Percentiles rank a stretch among this genome's conserved stretches.
Conservation (phyloP, 2,113 vertebrate species). For the Promerops cafer region DNA sequence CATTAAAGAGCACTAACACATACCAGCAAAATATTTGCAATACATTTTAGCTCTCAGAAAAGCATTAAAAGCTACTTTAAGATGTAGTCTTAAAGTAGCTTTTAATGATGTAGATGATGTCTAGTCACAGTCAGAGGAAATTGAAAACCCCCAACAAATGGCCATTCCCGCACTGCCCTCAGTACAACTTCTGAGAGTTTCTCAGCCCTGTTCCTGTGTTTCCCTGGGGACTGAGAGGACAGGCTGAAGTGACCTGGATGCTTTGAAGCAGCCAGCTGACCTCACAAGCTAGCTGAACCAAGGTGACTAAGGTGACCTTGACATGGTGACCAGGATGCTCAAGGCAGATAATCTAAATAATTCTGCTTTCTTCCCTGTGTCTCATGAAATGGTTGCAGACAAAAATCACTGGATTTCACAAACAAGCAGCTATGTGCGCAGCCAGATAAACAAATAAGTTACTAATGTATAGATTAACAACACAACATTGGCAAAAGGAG, state of each 20-base stretch:
- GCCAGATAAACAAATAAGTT: neutral
- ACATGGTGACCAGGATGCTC: neutral
- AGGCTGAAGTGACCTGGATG: neutral
- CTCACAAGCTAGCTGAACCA: neutral
- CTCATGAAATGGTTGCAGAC: neutral
- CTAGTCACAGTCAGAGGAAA: neutral
- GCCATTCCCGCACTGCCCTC: neutral
- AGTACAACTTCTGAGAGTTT: neutral
- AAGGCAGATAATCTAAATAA: neutral
- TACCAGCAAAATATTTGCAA: neutral
- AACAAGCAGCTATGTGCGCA: neutral
- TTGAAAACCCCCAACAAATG: neutral
- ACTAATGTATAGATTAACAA: neutral
- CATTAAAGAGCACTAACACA: neutral
- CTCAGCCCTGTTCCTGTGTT: neutral
- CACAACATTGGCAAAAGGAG: neutral
- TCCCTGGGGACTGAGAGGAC: neutral
- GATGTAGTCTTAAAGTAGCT: too few relatives aligned
- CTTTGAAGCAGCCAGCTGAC: neutral
- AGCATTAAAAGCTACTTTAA: conserved; percentile 3
- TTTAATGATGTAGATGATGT: too few relatives aligned
- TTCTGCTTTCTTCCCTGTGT: neutral
- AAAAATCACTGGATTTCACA: neutral
- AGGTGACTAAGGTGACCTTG: neutral
- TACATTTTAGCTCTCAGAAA: neutral